Evolutionary conservation across 1,140 invertebrate species (phyloP).

Genomic region (Ostrea denselamellosa): DNA sequence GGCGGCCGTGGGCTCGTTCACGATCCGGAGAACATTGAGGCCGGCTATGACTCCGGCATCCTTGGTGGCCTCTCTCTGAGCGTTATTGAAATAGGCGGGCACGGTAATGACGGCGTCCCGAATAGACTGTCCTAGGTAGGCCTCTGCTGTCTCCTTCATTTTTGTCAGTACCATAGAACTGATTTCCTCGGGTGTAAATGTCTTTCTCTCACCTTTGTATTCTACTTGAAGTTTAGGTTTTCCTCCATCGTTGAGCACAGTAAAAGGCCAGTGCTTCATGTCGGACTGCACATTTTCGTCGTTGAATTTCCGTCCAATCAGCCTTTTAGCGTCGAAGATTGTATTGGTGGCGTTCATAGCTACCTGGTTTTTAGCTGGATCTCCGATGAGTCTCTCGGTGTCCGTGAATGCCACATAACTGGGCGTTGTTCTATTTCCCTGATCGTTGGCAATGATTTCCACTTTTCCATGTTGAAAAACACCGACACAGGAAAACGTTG

Average conservation of each 20-base stretch:
- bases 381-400: slow-evolving; percentile 96
- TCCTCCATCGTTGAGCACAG: slow-evolving; percentile 89
- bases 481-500: slow-evolving; percentile 81
- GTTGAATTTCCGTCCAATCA: slow-evolving; percentile 87
- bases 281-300: slow-evolving; percentile 85
- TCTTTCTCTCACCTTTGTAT: slow-evolving; percentile 93
- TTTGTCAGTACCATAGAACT: slow-evolving; percentile 92
- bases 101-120: slow-evolving; percentile 79
- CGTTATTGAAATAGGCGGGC: slow-evolving; percentile 79
- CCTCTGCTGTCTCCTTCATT: slow-evolving; percentile 95
- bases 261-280: slow-evolving; percentile 85
- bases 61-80: slow-evolving; percentile 79
- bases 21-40: slow-evolving; percentile 81
- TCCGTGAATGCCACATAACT: slow-evolving; percentile 98
- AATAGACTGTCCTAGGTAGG: slow-evolving; percentile 87
- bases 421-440: slow-evolving; percentile 97
- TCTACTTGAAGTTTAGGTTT: slow-evolving; percentile 91
- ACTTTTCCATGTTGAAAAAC: slow-evolving; percentile 90
- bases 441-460: slow-evolving; percentile 98
- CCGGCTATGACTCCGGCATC: slow-evolving; percentile 79
- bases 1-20: slow-evolving; percentile 81
- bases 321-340: slow-evolving; percentile 86
- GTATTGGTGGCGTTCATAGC: slow-evolving; percentile 92
- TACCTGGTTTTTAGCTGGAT: slow-evolving; percentile 95
- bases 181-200: slow-evolving; percentile 94